Evolutionary conservation across 2,113 vertebrate species (phyloP), one percentile per base, ranked within the genome.

Genomic region (Sinocyclocheilus anshuiensis): DNA sequence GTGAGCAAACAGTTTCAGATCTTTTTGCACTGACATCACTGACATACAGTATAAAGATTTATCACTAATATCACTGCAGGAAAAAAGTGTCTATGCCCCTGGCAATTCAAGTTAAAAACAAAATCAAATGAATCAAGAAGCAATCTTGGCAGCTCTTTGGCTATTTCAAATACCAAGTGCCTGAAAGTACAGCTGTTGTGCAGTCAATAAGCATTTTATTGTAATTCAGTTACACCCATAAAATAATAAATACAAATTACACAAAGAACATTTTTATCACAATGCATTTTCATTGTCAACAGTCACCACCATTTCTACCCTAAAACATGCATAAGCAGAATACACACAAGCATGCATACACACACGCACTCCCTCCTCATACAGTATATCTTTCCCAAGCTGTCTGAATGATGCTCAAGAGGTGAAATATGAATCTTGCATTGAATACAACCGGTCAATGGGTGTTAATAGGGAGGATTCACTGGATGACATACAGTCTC

Each of bases 341-440:
- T 3, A 71, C 48, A 69, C 63, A 69, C 16, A 29, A 16, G 29
- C n/a, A 29, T 9, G 39, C 69, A 63, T n/a, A 67, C 42, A 48
- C 12, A 39, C 71, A 65, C 53, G 22, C 69, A 77, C 1, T 2
- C 33, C 50, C 7, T 11, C 5, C 4, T 22, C 20, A 10, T 48
- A 45, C 11, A 45, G 7, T 69, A 24, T 7, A 69, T 77, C 2
- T 77, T 53, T 77, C 16, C 24, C 26, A 24, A 55, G 48, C n/a
- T 9, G 3, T 81, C 42, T 29, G 15, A 48, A 81, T 85, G 13
- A 9, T 0, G 29, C 91, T 98, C 96, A 99, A 87, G 97, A 98
- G 82, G 98, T 95, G 89, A 99, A 99, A 93, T 99, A 99, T 10
- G 97, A 98, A 94, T 96, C 98, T 94, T 99, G 98, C 98, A 99